Evolutionary conservation across 2,113 vertebrate species (phyloP).

Genomic region (Forbesichthys papilliferus): DNA sequence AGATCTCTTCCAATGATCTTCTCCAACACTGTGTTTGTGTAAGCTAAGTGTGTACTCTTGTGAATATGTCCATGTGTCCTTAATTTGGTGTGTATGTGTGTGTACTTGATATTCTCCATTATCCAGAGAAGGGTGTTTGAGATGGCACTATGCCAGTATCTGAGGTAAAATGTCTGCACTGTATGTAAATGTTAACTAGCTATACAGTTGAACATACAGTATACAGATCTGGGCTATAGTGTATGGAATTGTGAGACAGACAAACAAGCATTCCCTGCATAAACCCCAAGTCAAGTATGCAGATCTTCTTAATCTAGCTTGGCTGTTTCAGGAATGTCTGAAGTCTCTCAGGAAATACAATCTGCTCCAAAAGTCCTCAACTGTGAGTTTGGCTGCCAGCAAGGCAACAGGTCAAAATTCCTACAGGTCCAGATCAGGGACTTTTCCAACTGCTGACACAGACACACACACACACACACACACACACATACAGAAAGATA

Average conservation of each 20-base stretch:
- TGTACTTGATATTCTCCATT: slow-evolving; percentile 55
- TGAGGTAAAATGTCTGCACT: slow-evolving; percentile 17
- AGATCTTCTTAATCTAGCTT: slow-evolving; percentile 18
- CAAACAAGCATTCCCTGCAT: not conserved
- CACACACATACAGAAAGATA: slow-evolving; percentile 9
- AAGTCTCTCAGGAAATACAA: slow-evolving; percentile 35
- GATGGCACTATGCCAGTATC: slow-evolving; percentile 58
- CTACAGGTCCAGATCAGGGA: slow-evolving; percentile 18
- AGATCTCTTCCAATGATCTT: slow-evolving; percentile 59
- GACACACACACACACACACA: slow-evolving; percentile 12
- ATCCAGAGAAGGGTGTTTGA: slow-evolving; percentile 62
- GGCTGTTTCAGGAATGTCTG: slow-evolving; percentile 16
- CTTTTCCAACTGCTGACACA: slow-evolving; percentile 12
- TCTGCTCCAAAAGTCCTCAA: slow-evolving; percentile 25
- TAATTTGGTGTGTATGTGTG: slow-evolving; percentile 54
- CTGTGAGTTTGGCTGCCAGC: slow-evolving; percentile 26
- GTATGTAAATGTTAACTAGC: not conserved
- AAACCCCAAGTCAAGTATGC: not conserved
- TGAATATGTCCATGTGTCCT: not conserved
- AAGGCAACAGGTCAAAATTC: slow-evolving; percentile 44
- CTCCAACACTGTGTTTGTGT: slow-evolving; percentile 26
- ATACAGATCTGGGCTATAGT: slow-evolving; percentile 10
- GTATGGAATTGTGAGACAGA: slow-evolving; percentile 2
- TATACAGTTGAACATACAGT: slow-evolving; percentile 25
- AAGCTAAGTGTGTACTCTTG: not conserved